phyloP scores from a whole-genome alignment of 2,113 vertebrate species.

The Climacteris rufus region DNA sequence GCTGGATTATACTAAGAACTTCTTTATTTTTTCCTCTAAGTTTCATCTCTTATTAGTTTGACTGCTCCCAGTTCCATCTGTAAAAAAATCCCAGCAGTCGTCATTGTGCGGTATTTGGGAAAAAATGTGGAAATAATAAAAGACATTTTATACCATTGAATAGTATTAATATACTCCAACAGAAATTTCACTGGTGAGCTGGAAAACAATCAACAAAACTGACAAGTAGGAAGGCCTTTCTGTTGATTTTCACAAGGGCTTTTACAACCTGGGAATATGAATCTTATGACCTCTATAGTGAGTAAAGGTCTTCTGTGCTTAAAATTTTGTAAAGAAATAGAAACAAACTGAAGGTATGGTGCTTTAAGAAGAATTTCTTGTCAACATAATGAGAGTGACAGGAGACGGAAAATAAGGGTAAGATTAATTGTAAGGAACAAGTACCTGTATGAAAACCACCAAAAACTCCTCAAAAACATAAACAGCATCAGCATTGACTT shows the following conservation, averaged over 20 bases:
- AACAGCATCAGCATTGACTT: not conserved
- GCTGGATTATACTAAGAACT: constrained; percentile 10
- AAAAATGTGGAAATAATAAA: not conserved
- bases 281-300: not conserved
- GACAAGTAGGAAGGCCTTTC: not conserved
- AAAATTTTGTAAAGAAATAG: not conserved
- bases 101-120: not conserved
- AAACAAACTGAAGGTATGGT: not conserved
- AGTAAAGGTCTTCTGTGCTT: not conserved
- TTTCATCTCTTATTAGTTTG: not conserved
- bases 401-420: not conserved
- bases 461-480: not conserved
- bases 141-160: not conserved
- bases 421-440: not conserved
- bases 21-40: not conserved
- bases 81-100: not conserved
- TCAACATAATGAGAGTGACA: not conserved
- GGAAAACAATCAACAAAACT: not conserved
- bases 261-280: not conserved
- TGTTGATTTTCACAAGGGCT: not conserved
- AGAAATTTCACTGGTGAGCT: not conserved
- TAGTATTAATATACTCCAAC: not conserved
- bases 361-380: not conserved
- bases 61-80: not conserved
- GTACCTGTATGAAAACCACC: not conserved